Percentiles rank a stretch among this genome's conserved stretches.
phyloP scores from a whole-genome alignment of 1,140 invertebrate species.

The Pseudoatta argentina region DNA sequence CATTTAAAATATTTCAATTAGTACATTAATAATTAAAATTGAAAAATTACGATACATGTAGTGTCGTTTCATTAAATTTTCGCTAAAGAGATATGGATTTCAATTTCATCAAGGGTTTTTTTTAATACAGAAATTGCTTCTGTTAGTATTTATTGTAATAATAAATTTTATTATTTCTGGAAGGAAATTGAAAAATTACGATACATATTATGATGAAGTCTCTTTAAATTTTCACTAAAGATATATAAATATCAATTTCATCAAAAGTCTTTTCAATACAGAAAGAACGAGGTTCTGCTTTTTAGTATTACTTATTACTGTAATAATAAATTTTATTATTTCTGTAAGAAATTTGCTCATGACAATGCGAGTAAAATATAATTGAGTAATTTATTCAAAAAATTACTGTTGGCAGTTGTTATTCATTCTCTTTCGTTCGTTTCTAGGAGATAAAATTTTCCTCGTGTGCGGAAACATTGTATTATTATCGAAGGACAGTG shows the following conservation, averaged over 20 bases:
- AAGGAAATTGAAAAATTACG: not conserved
- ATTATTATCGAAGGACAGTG: not conserved
- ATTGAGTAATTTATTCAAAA: not conserved
- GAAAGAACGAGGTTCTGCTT: not conserved
- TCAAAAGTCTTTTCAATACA: not conserved
- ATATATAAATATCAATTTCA: not conserved
- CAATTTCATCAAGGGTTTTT: not conserved
- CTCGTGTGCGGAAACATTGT: not conserved
- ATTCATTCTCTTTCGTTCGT: not conserved
- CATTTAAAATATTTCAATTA: not conserved
- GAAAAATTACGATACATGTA: not conserved
- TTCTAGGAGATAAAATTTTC: not conserved
- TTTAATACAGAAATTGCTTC: not conserved
- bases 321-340: not conserved
- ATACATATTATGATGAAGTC: not conserved
- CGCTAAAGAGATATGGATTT: not conserved
- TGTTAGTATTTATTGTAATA: not conserved
- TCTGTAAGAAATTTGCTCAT: not conserved
- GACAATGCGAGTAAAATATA: constrained; percentile 9
- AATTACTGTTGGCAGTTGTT: not conserved
- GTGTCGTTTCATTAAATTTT: not conserved
- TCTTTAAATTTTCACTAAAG: not conserved
- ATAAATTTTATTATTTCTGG: not conserved
- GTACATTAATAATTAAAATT: not conserved
- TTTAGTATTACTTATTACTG: not conserved